Percentiles rank a stretch among this genome's conserved stretches.
Conservation (phyloP, 2,888 invertebrate genomes). For the Brachyptera putata region DNA sequence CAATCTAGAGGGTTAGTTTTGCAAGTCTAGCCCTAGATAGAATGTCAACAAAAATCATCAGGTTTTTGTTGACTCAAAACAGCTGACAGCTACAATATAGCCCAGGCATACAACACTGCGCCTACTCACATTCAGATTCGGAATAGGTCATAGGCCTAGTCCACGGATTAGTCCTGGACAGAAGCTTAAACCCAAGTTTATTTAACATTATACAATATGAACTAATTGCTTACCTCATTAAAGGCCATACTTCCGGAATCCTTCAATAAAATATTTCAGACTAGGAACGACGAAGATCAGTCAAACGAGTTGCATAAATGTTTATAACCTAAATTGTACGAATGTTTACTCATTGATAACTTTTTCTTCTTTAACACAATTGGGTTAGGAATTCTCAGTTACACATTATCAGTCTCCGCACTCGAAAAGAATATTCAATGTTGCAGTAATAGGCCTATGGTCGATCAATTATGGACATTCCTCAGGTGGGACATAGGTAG, state of each 20-base stretch:
- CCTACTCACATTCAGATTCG: too few species aligned
- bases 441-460: too few species aligned
- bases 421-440: neutral
- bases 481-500: constrained; percentile 55
- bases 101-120: too few species aligned
- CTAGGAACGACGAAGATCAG: neutral
- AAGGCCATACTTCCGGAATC: constrained; percentile 65
- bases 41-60: too few species aligned
- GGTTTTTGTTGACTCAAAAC: too few species aligned
- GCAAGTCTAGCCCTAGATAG: too few species aligned
- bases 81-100: too few species aligned
- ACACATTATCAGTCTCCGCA: constrained; percentile 14
- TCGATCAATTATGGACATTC: constrained; percentile 57
- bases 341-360: neutral
- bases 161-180: too few species aligned
- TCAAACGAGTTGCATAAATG: neutral
- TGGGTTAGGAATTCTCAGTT: neutral
- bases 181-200: too few species aligned
- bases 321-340: neutral
- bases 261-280: constrained; percentile 7
- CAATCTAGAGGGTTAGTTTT: too few species aligned
- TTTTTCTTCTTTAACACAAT: neutral
- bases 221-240: constrained; percentile 61
- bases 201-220: too few species aligned
- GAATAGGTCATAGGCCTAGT: too few species aligned